These are phyloP conservation scores for Taxidea taxus DNA, from an alignment of 2,113 vertebrate species.

Conservation along the genomic window DNA sequence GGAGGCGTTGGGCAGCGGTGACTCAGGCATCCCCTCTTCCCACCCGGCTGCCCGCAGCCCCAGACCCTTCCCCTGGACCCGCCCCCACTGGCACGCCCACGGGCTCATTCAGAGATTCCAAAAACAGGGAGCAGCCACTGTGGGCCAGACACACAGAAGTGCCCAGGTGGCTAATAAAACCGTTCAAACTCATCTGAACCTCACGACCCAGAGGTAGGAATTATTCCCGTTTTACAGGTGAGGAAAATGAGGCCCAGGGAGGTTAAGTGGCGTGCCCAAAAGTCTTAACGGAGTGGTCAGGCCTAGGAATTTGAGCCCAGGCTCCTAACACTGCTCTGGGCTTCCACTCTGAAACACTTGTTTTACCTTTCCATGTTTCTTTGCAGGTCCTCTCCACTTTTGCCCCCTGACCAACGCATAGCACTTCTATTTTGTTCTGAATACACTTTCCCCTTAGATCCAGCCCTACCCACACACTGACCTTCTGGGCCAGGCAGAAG, in stretches of 20 bases:
- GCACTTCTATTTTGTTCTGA: neutral
- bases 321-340: neutral
- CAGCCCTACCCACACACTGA: constrained; percentile 66
- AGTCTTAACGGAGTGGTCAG: neutral
- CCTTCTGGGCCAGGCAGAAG: constrained; percentile 94
- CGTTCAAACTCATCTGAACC: neutral
- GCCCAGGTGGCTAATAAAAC: neutral
- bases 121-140: neutral
- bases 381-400: neutral
- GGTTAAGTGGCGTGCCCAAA: neutral
- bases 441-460: neutral
- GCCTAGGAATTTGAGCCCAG: neutral
- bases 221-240: neutral
- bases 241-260: neutral
- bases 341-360: neutral
- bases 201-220: neutral
- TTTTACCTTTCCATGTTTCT: neutral
- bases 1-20: constrained; percentile 25
- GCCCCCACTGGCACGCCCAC: neutral
- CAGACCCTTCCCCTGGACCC: neutral
- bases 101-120: neutral
- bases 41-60: neutral
- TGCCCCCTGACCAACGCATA: fast-evolving
- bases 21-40: neutral
- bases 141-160: neutral